Evolutionary conservation across 2,888 invertebrate genomes (phyloP).

Genomic region (Marasmarcha lunaedactyla): DNA sequence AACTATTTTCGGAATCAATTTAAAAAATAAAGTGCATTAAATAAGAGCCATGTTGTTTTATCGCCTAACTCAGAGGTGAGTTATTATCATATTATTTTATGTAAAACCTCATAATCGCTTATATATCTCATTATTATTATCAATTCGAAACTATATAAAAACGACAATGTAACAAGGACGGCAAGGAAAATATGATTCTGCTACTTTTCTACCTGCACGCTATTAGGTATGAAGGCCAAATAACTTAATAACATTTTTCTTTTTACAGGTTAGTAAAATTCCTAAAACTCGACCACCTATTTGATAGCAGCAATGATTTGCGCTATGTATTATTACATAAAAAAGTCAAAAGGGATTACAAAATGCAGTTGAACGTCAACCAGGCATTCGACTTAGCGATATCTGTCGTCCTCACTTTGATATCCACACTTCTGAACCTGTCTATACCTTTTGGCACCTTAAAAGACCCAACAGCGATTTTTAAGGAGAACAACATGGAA

Average conservation of each 20-base stretch:
- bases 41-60: too few species aligned
- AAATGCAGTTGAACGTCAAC: constrained; percentile 20
- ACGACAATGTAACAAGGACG: too few species aligned
- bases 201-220: too few species aligned
- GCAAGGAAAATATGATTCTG: too few species aligned
- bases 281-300: constrained; percentile 19
- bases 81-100: not conserved
- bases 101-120: too few species aligned
- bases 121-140: too few species aligned
- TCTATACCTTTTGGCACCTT: constrained; percentile 29
- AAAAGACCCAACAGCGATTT: constrained; percentile 25
- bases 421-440: constrained; percentile 25
- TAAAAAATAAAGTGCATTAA: too few species aligned
- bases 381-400: constrained; percentile 24
- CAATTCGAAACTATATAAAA: too few species aligned
- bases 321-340: constrained; percentile 18
- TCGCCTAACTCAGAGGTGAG: too few species aligned
- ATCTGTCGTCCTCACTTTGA: constrained; percentile 28
- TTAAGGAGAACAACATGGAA: constrained; percentile 18
- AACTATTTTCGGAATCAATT: too few species aligned
- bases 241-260: too few species aligned
- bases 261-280: constrained; percentile 25
- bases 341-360: constrained; percentile 21
- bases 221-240: too few species aligned
- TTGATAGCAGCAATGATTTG: constrained; percentile 18